Evolutionary conservation across 2,888 invertebrate species (phyloP), one percentile per base, ranked within the genome.

Genomic region (Ophioninae sp.): DNA sequence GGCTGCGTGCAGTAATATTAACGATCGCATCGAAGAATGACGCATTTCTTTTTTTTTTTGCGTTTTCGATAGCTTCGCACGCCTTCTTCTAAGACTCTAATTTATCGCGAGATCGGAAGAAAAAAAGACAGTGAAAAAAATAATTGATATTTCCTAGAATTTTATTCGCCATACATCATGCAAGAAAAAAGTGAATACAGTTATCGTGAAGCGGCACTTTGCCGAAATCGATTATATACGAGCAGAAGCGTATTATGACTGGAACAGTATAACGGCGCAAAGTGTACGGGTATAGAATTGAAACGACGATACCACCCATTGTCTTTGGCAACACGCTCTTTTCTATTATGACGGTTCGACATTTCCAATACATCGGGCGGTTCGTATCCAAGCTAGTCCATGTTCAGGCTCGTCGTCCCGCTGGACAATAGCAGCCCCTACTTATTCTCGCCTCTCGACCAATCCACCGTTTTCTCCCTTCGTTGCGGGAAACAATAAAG

Each of bases 401-500:
- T 17, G 51, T 51, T 51, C 64, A 64, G 23, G 22, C 23, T 23
- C 39, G 17, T 59, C 67, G 76, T 76, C 67, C 41, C n/a, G 59
- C 39, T 76, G 67, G 58, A 67, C 76, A 69, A 77, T 65, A 61
- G 56, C 68, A 23, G 0, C 30, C 58, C 23, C 13, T 37, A n/a
- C 63, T 64, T 23, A 73, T 73, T 64, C 61, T 69, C 20, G 39
- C 39, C 22, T 71, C 77, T 44, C 61, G 30, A 39, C 51, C 17
- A 63, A 71, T 37, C 39, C 51, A 61, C 17, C 8, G 37, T 37
- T 20, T 44, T 51, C 5, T 61, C 37, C 17, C 58, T 23, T 67
- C 69, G 8, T 69, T 1, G n/a, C 6, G 23, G 23, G n/a, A 9
- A 30, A 30, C 9, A 56, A 51, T 51, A 51, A 51, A 51, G 3